Evolutionary conservation across 1,140 invertebrate genomes (phyloP).

Genomic region (Asobara japonica): DNA sequence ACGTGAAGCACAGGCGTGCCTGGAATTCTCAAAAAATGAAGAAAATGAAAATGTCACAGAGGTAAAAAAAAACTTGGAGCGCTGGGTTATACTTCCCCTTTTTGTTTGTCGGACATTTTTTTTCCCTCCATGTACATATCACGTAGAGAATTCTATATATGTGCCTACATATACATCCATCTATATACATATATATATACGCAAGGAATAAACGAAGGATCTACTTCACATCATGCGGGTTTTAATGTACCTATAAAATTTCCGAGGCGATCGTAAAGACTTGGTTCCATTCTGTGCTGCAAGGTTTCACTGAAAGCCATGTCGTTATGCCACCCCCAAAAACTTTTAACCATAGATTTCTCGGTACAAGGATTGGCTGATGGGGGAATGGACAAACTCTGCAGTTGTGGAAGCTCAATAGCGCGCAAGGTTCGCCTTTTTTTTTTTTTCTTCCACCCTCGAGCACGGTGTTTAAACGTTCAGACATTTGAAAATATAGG

Average conservation of each 20-base stretch:
- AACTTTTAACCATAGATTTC: background rate
- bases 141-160: no score
- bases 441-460: no score
- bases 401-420: background rate
- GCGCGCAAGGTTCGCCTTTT: no score
- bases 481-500: no score
- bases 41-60: background rate
- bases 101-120: background rate
- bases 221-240: background rate
- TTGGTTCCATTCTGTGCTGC: background rate
- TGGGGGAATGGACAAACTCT: background rate
- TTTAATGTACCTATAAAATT: constrained; percentile 13
- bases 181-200: background rate
- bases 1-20: no score
- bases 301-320: background rate
- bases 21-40: no score
- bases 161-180: background rate
- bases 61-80: background rate
- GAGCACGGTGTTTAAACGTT: no score
- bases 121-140: no score
- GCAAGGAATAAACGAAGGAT: background rate
- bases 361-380: background rate
- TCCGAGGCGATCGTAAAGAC: constrained; percentile 1
- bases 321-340: background rate
- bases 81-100: no score